A percentile compares a stretch with the other conserved stretches of the same genome.
Conservation (phyloP, 2,797 vertebrate genomes). For the Coranthus polyacanthus region DNA sequence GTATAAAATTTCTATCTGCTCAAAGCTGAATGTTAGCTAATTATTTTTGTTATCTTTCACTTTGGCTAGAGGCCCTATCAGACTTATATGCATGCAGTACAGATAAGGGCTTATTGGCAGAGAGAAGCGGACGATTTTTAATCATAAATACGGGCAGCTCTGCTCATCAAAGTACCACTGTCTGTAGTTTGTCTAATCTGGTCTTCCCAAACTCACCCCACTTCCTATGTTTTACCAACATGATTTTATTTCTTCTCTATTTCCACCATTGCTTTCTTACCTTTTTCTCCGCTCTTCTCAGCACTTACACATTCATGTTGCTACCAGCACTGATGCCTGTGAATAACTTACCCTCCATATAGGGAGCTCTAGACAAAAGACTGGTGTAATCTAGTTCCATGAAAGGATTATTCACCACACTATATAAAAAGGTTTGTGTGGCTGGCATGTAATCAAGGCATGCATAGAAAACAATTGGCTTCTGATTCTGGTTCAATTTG, state of each 20-base stretch:
- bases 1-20: conserved; percentile 74
- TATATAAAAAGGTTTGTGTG: conserved; percentile 16
- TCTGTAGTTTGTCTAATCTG: conserved; percentile 80
- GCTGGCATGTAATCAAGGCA: conserved; percentile 43
- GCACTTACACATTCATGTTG: conserved; percentile 15
- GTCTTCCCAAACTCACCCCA: conserved; percentile 68
- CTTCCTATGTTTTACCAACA: conserved; percentile 59
- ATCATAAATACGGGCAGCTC: conserved; percentile 81
- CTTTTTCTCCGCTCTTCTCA: conserved; percentile 6
- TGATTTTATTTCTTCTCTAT: conserved; percentile 51
- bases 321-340: conserved; percentile 19
- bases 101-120: conserved; percentile 86
- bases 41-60: conserved; percentile 88
- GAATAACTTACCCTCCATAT: conserved; percentile 15
- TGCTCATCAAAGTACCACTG: conserved; percentile 83
- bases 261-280: conserved; percentile 11
- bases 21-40: conserved; percentile 87
- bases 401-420: conserved; percentile 14
- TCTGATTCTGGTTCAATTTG: neutral
- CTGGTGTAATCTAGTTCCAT: conserved; percentile 30
- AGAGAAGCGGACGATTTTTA: conserved; percentile 79
- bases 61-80: conserved; percentile 85
- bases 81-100: conserved; percentile 79
- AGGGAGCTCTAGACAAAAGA: conserved; percentile 32
- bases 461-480: conserved; percentile 7